phyloP scores from a whole-genome alignment of 64 coral and sea anemone genomes.

The Anthopleura sola region DNA sequence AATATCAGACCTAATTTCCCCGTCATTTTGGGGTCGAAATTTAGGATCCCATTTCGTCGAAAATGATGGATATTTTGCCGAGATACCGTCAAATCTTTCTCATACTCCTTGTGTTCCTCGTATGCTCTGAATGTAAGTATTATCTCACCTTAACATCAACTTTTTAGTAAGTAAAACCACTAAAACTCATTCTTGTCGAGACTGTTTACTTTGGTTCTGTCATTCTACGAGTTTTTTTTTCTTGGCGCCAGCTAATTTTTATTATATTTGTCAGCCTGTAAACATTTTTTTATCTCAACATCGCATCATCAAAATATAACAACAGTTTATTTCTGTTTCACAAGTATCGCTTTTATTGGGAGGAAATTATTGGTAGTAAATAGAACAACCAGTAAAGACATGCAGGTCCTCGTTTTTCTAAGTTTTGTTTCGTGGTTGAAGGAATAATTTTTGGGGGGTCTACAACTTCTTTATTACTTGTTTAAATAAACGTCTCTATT shows the following conservation, averaged over 20 bases:
- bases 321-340: not conserved
- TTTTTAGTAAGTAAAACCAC: not conserved
- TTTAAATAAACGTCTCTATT: not conserved
- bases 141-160: not conserved
- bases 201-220: not conserved
- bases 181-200: not conserved
- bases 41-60: not conserved
- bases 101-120: not conserved
- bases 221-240: not conserved
- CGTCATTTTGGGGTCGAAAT: slow-evolving; percentile 10
- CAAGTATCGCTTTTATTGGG: not conserved
- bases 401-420: not conserved
- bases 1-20: slow-evolving; percentile 5
- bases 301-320: not conserved
- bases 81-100: not conserved
- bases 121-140: slow-evolving; percentile 7
- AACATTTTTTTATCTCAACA: not conserved
- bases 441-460: not conserved
- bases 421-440: not conserved
- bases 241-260: not conserved
- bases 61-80: slow-evolving; percentile 10
- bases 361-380: not conserved
- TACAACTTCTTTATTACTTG: not conserved
- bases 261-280: not conserved
- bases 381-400: not conserved